Evolutionary conservation across 1,140 invertebrate species (phyloP), one percentile per base, ranked within the genome.

Genomic region (Nephila pilipes): DNA sequence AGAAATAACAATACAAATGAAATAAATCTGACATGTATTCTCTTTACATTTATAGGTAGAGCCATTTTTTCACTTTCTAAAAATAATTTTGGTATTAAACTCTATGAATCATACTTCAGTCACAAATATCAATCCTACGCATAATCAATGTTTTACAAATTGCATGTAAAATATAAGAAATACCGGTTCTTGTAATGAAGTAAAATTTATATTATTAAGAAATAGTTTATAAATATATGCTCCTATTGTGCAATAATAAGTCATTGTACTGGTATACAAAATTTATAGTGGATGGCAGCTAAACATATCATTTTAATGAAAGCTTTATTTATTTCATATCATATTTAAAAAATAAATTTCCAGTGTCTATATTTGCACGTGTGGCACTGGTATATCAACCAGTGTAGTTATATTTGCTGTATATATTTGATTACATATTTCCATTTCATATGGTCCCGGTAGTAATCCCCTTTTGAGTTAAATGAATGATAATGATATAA

Each of bases 221-320:
- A 69, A 32, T 69, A 69, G 4, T 69, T 25, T 18, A 69, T 29
- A 29, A n/a, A 69, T 46, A 46, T 14, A 29, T 69, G 65, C 32
- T 69, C 29, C 29, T 12, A 10, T 29, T 25, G 25, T 69, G n/a
- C n/a, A 25, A 32, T 69, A 25, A 29, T 69, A 25, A 29, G 32
- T 10, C 65, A 2, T 69, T 29, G 65, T 25, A 29, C 14, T 16
- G 65, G 4, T 69, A 3, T 1, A 16, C 14, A 69, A 69, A 69
- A 69, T 29, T 69, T 69, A 69, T 69, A 14, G 65, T 69, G 25
- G 65, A 14, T 16, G 65, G 65, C 65, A 69, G 65, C 65, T 69
- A 69, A 29, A 69, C 65, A 69, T 69, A 69, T 69, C 65, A 69
- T 69, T 14, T 25, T 29, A 4, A 69, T n/a, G 25, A 69, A 69